phyloP scores from a whole-genome alignment of 1,140 invertebrate species.

The Drosophila sturtevanti region DNA sequence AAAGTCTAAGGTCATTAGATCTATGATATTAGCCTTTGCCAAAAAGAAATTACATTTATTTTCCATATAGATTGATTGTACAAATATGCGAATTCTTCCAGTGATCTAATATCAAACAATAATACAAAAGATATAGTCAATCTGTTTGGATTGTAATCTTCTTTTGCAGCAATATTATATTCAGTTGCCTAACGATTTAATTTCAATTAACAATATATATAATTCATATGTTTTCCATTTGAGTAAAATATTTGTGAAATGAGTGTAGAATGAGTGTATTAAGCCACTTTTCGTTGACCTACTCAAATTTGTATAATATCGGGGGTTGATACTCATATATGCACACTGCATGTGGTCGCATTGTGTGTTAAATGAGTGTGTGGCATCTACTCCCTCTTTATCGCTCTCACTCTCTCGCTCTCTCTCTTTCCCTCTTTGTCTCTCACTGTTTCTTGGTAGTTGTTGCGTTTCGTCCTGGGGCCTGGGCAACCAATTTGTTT shows the following conservation, averaged over 20 bases:
- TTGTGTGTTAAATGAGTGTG: neutral
- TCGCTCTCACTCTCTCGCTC: neutral
- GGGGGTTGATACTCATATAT: slow-evolving; percentile 31
- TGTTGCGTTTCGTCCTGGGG: slow-evolving; percentile 39
- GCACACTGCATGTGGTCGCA: slow-evolving; percentile 58
- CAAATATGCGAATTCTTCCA: too few relatives aligned
- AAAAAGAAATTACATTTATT: too few relatives aligned
- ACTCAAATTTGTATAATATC: slow-evolving; percentile 30
- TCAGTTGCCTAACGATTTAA: too few relatives aligned
- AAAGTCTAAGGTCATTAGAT: too few relatives aligned
- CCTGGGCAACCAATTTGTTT: slow-evolving; percentile 59
- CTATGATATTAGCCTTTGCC: too few relatives aligned
- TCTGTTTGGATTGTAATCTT: too few relatives aligned
- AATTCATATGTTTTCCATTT: neutral
- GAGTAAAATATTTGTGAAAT: slow-evolving; percentile 1
- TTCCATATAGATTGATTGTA: too few relatives aligned
- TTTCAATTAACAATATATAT: too few relatives aligned
- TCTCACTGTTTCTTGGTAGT: neutral
- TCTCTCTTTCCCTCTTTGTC: neutral
- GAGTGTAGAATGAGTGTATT: slow-evolving; percentile 15
- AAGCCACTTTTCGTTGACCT: slow-evolving; percentile 11
- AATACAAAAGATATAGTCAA: too few relatives aligned
- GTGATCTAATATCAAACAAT: too few relatives aligned
- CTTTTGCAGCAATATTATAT: too few relatives aligned
- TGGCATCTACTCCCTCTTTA: neutral